Percentiles rank a stretch among this genome's conserved stretches.
Evolutionary conservation across 2,888 invertebrate genomes (phyloP).

Genomic region (Yponomeuta cagnagella): DNA sequence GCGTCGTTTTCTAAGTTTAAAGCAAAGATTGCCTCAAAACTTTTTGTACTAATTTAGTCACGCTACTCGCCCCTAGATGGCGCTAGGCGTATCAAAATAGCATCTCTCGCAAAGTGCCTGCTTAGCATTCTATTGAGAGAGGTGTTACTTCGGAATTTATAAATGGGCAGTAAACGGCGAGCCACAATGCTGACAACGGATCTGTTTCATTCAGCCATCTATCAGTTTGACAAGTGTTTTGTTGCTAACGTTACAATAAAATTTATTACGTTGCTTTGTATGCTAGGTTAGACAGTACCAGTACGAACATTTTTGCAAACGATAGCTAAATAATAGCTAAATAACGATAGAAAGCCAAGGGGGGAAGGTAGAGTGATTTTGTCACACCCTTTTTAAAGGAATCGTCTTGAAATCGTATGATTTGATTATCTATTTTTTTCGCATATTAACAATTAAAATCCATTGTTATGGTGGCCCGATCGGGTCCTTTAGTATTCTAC

Average conservation of each 20-base stretch:
- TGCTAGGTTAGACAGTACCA: too few species aligned
- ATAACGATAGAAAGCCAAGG: too few species aligned
- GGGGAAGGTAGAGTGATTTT: too few species aligned
- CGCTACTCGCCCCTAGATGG: slow-evolving; percentile 56
- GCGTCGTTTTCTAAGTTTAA: neutral
- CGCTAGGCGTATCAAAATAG: slow-evolving; percentile 25
- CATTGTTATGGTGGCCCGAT: too few species aligned
- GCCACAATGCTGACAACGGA: slow-evolving; percentile 1
- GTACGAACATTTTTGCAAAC: too few species aligned
- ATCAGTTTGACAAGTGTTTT: neutral
- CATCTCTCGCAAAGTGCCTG: neutral
- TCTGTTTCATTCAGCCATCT: neutral
- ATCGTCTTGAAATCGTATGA: too few species aligned
- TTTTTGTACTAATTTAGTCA: slow-evolving; percentile 23
- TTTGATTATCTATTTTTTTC: too few species aligned
- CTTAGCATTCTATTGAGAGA: neutral
- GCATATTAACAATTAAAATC: too few species aligned
- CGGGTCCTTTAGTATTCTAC: too few species aligned
- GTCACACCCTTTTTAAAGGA: too few species aligned
- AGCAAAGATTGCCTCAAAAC: neutral
- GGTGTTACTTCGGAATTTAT: neutral
- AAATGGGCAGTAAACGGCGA: neutral
- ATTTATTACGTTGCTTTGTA: neutral
- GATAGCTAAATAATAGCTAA: too few species aligned
- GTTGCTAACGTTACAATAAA: neutral